Conservation (phyloP, 2,113 vertebrate genomes). For the Clarias batrachus region DNA sequence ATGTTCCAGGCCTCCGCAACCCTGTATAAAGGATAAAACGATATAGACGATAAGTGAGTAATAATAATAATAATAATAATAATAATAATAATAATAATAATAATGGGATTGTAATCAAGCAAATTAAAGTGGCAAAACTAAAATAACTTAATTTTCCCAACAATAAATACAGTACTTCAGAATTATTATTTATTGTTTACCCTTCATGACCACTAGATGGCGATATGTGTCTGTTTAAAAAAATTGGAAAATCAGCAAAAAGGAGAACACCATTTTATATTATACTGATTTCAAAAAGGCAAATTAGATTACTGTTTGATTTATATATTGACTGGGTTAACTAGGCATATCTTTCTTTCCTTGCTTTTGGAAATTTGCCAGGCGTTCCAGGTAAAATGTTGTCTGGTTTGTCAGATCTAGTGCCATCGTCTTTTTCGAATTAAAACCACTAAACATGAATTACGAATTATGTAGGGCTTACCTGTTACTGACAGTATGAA, state of each 20-base stretch:
- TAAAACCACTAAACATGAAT: background rate
- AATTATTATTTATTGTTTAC: background rate
- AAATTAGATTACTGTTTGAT: background rate
- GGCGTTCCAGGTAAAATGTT: background rate
- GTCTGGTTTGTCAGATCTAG: background rate
- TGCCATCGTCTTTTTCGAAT: background rate
- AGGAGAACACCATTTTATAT: background rate
- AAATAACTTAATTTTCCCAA: too few relatives aligned
- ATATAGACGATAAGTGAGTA: too few relatives aligned
- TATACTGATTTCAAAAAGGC: background rate
- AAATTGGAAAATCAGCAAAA: background rate
- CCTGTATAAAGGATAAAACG: too few relatives aligned
- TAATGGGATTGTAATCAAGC: background rate
- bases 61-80: too few relatives aligned
- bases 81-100: background rate
- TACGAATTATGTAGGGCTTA: background rate
- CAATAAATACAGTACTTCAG: background rate
- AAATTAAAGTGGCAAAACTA: too few relatives aligned
- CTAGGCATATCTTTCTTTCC: background rate
- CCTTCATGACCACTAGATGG: conserved; percentile 3
- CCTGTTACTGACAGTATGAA: background rate
- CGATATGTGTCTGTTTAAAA: background rate
- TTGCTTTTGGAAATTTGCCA: background rate
- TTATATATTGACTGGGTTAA: background rate
- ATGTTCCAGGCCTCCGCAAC: too few relatives aligned